Conservation (phyloP, 1,140 invertebrate species). For the Coelopa frigida region DNA sequence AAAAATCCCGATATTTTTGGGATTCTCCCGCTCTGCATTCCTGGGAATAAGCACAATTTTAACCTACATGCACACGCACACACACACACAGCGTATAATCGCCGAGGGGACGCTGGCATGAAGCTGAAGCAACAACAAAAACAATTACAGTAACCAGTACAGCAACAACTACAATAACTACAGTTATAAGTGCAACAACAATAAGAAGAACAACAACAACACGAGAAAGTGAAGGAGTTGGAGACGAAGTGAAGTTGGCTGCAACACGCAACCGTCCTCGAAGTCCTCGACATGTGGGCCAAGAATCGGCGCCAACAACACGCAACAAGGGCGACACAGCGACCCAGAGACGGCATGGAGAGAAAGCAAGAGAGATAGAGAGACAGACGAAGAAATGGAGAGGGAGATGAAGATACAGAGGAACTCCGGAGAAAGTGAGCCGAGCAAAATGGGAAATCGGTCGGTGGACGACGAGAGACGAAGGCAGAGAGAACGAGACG, state of each 20-base stretch:
- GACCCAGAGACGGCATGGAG: too few relatives aligned
- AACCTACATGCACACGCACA: background rate
- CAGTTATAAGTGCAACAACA: constrained; percentile 2
- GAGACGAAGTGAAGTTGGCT: constrained; percentile 3
- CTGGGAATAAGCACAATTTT: constrained; percentile 11
- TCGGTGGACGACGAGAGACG: too few relatives aligned
- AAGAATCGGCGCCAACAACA: too few relatives aligned
- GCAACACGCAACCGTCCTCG: too few relatives aligned
- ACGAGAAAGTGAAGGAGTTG: background rate
- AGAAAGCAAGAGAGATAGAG: too few relatives aligned
- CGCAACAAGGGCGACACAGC: too few relatives aligned
- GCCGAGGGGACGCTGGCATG: background rate
- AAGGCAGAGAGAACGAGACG: too few relatives aligned
- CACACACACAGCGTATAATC: background rate
- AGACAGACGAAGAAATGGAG: too few relatives aligned
- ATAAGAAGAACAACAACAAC: background rate
- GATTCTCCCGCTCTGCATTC: constrained; percentile 12
- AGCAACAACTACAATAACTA: background rate
- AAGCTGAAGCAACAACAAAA: background rate
- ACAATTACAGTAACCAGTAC: background rate
- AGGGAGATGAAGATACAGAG: too few relatives aligned
- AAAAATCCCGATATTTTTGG: constrained; percentile 11
- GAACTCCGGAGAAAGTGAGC: too few relatives aligned
- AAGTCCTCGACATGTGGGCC: too few relatives aligned
- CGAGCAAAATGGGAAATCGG: too few relatives aligned